phyloP scores from a whole-genome alignment of 2,797 vertebrate species.

The Mareca penelope region DNA sequence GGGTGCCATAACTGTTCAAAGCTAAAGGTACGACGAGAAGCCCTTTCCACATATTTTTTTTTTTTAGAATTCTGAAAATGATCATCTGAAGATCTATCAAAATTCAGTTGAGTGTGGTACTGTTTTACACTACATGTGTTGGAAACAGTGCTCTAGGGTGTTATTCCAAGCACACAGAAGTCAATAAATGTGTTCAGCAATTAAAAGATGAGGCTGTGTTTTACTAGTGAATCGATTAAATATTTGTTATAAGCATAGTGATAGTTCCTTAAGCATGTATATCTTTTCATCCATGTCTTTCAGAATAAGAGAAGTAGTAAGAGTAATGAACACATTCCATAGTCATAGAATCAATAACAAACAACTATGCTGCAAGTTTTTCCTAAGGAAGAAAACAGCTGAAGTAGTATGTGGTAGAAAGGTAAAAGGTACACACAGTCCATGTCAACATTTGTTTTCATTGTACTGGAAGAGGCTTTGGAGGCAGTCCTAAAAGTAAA shows the following conservation, averaged over 20 bases:
- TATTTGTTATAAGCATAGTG: not conserved
- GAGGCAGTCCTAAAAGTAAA: not conserved
- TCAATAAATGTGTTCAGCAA: not conserved
- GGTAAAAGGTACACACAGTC: not conserved
- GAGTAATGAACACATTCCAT: accelerated
- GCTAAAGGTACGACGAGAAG: conserved; percentile 59
- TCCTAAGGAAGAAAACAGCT: not conserved
- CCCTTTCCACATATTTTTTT: not conserved
- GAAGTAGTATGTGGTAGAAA: not conserved
- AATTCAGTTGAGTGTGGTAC: not conserved
- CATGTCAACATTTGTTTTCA: not conserved
- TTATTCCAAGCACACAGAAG: not conserved
- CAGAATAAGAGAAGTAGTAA: not conserved
- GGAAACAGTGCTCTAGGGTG: not conserved
- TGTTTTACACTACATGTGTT: accelerated
- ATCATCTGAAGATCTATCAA: not conserved
- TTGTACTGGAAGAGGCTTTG: not conserved
- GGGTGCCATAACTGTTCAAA: conserved; percentile 15
- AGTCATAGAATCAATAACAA: not conserved
- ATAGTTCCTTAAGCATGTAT: not conserved
- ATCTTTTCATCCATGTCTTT: not conserved
- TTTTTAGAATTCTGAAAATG: not conserved
- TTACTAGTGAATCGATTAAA: not conserved
- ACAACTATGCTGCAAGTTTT: not conserved
- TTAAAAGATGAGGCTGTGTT: not conserved